Evolutionary conservation across 2,888 invertebrate genomes (phyloP).

Genomic region (Drosophila buzzatii): DNA sequence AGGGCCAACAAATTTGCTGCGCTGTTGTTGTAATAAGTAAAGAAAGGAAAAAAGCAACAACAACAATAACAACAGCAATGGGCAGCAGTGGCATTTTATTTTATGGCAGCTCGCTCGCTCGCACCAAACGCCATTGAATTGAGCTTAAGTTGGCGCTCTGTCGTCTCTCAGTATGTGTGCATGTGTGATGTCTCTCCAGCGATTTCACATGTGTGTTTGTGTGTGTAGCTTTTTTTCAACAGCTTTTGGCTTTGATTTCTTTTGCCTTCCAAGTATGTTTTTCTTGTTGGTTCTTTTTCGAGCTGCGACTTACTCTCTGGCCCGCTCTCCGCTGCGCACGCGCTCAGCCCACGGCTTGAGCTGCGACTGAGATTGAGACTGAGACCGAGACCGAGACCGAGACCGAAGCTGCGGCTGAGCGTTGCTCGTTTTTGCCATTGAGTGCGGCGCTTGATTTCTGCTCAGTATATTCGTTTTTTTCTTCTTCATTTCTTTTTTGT

Average conservation of each 20-base stretch:
- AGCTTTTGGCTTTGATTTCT: conserved; percentile 76
- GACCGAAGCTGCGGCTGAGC: conserved; percentile 38
- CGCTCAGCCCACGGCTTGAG: conserved; percentile 53
- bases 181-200: conserved; percentile 37
- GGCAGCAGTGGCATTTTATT: conserved; percentile 56
- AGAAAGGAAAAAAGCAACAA: conserved; percentile 54
- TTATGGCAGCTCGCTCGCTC: conserved; percentile 66
- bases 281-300: conserved; percentile 41
- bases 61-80: conserved; percentile 31
- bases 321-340: conserved; percentile 63
- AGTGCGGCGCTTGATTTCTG: conserved; percentile 67
- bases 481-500: neutral
- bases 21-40: conserved; percentile 68
- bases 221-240: conserved; percentile 50
- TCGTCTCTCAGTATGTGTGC: conserved; percentile 48
- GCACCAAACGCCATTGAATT: conserved; percentile 79
- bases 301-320: conserved; percentile 32
- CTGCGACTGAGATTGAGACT: conserved; percentile 42
- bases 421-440: conserved; percentile 54
- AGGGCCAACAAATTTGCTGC: conserved; percentile 53
- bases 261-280: conserved; percentile 52
- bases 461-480: conserved; percentile 35
- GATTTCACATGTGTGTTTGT: conserved; percentile 19
- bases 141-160: conserved; percentile 66
- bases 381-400: conserved; percentile 34